Conservation (phyloP, 2,113 vertebrate genomes). For the Phoxinus phoxinus region DNA sequence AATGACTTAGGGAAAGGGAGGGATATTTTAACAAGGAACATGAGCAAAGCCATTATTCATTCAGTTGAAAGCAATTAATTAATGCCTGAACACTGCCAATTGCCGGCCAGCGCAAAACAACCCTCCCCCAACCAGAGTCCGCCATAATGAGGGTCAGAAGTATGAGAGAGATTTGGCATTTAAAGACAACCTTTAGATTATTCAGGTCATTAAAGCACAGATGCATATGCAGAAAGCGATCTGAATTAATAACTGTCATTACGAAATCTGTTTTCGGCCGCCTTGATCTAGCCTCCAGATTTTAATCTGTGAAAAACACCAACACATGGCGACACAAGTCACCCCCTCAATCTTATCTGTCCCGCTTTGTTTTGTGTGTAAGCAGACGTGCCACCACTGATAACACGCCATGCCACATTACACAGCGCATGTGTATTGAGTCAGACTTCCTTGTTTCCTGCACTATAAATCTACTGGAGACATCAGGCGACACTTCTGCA, state of each 20-base stretch:
- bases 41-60: constrained; percentile 57
- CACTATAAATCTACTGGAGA: constrained; percentile 37
- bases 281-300: constrained; percentile 1
- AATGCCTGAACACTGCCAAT: constrained; percentile 49
- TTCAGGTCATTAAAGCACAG: background rate
- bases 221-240: background rate
- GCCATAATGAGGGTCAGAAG: background rate
- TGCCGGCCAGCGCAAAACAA: constrained; percentile 27
- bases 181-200: constrained; percentile 26
- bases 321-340: constrained; percentile 26
- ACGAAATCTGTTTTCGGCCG: background rate
- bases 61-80: constrained; percentile 57
- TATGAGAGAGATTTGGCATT: background rate
- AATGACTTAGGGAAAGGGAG: constrained; percentile 43
- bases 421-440: constrained; percentile 25
- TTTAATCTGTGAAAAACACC: constrained; percentile 1
- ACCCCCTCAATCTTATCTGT: constrained; percentile 17
- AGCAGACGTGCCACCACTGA: constrained; percentile 44
- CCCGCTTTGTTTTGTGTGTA: constrained; percentile 36
- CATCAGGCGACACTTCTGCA: constrained; percentile 25
- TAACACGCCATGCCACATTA: constrained; percentile 19
- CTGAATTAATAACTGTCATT: background rate
- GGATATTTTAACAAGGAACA: constrained; percentile 47
- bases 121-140: constrained; percentile 3
- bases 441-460: constrained; percentile 35